A percentile compares a stretch with the other conserved stretches of the same genome.
phyloP scores from a whole-genome alignment of 2,113 vertebrate species.

The Apeltes quadracus region DNA sequence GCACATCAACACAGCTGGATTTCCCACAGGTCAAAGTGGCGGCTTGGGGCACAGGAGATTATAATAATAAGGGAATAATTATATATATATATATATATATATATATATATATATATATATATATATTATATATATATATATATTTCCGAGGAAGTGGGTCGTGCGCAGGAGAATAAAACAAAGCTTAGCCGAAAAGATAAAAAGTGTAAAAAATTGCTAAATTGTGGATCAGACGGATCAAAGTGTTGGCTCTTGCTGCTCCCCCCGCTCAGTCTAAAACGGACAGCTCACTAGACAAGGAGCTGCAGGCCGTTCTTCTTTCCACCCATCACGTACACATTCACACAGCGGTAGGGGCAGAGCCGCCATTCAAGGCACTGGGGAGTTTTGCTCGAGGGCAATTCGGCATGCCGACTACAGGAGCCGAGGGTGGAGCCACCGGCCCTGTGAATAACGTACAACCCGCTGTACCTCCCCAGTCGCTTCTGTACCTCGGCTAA shows the following conservation, averaged over 20 bases:
- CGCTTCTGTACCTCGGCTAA: not conserved
- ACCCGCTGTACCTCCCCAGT: not conserved
- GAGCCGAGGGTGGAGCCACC: not conserved
- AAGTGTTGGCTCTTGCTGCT: no score
- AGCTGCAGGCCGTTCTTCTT: not conserved
- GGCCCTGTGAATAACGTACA: not conserved
- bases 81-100: no score
- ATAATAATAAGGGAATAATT: no score
- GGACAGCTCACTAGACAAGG: not conserved
- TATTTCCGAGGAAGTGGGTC: not conserved
- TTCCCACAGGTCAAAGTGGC: conserved; percentile 5
- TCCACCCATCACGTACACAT: not conserved
- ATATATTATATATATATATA: no score
- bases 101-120: no score
- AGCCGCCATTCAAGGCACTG: not conserved
- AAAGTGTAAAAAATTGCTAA: not conserved
- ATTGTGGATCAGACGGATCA: no score
- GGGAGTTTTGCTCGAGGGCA: not conserved
- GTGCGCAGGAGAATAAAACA: not conserved
- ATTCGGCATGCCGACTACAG: not conserved
- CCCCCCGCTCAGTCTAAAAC: no score
- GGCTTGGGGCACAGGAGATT: not conserved
- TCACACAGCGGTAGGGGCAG: not conserved
- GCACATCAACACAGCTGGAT: conserved; percentile 50
- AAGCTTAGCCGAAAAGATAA: not conserved